These are phyloP conservation scores for Mareca penelope DNA, from an alignment of 2,797 vertebrate genomes.

Conservation along the genomic window DNA sequence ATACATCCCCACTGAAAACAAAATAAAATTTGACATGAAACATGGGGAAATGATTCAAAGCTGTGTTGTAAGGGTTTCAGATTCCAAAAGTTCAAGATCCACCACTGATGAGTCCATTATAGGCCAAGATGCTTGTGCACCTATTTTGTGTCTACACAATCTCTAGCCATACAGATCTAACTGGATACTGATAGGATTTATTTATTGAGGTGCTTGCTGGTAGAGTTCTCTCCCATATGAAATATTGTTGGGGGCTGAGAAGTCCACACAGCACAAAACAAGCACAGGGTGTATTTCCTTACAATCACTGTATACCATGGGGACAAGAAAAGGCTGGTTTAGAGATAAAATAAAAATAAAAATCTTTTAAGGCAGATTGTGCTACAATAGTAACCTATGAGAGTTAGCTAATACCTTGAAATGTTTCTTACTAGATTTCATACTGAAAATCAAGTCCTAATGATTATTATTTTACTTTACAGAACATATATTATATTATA, in stretches of 20 bases:
- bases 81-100: background rate
- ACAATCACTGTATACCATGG: rapidly evolving
- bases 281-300: background rate
- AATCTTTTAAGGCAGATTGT: background rate
- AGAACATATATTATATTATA: background rate
- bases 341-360: background rate
- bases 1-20: constrained; percentile 1
- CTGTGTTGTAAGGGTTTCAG: background rate
- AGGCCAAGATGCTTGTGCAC: background rate
- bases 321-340: background rate
- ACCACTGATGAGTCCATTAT: background rate
- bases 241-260: background rate
- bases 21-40: background rate
- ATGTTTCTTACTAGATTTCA: background rate
- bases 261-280: background rate
- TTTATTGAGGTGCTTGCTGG: background rate
- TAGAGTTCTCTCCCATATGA: background rate
- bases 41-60: background rate
- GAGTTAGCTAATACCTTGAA: background rate
- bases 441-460: background rate
- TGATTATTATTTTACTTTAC: background rate
- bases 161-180: rapidly evolving
- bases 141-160: background rate
- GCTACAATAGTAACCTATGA: background rate
- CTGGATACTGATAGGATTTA: background rate